These are phyloP conservation scores for Falco cherrug DNA, from an alignment of 2,797 vertebrate species.

Conservation along the genomic window DNA sequence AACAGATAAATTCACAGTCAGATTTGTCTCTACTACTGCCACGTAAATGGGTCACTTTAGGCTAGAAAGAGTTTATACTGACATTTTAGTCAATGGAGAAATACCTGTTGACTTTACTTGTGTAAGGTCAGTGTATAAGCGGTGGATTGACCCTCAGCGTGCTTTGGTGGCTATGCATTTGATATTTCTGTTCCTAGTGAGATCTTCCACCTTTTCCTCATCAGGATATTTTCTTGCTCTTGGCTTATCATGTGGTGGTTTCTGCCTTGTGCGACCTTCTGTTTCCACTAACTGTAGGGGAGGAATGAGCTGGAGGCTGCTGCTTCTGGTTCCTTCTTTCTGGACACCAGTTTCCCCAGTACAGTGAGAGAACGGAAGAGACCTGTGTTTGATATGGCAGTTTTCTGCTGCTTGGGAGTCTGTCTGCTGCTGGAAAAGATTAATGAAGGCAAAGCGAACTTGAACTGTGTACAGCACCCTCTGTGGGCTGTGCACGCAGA, in stretches of 20 bases:
- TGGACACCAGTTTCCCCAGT: neutral
- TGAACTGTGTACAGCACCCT: neutral
- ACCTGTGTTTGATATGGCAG: neutral
- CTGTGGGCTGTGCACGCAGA: neutral
- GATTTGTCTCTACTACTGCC: neutral
- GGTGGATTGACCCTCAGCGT: neutral
- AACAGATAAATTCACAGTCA: neutral
- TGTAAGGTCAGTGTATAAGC: neutral
- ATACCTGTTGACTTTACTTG: neutral
- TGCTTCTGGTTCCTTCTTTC: neutral
- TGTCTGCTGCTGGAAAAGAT: neutral
- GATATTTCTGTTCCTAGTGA: neutral
- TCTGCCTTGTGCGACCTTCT: neutral
- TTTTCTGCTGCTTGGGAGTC: neutral
- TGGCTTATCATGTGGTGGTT: neutral
- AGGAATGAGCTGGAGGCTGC: neutral
- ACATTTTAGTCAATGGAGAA: neutral
- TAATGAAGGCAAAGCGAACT: neutral
- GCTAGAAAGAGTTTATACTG: neutral
- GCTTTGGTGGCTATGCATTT: neutral
- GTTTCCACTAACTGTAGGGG: neutral
- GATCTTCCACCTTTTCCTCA: neutral
- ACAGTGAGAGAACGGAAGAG: neutral
- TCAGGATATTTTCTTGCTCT: neutral
- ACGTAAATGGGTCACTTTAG: rapidly evolving